These are phyloP conservation scores for Pollenia angustigena DNA, from an alignment of 2,888 invertebrate species.

Conservation along the genomic window DNA sequence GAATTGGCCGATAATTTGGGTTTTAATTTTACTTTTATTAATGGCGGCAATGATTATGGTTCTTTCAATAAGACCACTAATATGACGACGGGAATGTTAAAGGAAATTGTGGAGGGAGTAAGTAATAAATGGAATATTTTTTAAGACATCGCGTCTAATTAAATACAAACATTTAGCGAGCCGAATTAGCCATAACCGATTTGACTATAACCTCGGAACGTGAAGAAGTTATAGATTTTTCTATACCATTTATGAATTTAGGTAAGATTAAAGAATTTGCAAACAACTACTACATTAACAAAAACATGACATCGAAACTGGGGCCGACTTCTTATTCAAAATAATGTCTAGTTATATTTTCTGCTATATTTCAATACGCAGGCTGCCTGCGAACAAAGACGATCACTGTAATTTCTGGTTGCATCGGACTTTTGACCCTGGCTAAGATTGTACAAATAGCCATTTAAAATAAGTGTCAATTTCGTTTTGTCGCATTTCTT, in stretches of 20 bases:
- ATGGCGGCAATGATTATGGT: constrained; percentile 92
- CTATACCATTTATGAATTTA: constrained; percentile 97
- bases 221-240: constrained; percentile 95
- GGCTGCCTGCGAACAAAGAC: no score
- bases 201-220: constrained; percentile 94
- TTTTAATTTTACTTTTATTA: constrained; percentile 92
- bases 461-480: no score
- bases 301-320: no score
- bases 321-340: no score
- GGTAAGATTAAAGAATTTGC: constrained; percentile 82
- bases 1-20: constrained; percentile 90
- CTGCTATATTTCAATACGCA: no score
- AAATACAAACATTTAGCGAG: constrained; percentile 86
- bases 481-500: no score
- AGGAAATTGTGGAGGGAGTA: constrained; percentile 89
- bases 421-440: no score
- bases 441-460: no score
- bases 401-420: no score
- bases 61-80: constrained; percentile 86
- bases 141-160: background rate
- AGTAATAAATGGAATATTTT: constrained; percentile 59
- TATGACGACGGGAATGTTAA: constrained; percentile 94
- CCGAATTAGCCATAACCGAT: constrained; percentile 96
- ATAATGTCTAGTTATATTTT: no score
- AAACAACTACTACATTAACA: no score